Evolutionary conservation across 2,888 invertebrate genomes (phyloP), one percentile per base, ranked within the genome.

Genomic region (Physocephala rufipes): DNA sequence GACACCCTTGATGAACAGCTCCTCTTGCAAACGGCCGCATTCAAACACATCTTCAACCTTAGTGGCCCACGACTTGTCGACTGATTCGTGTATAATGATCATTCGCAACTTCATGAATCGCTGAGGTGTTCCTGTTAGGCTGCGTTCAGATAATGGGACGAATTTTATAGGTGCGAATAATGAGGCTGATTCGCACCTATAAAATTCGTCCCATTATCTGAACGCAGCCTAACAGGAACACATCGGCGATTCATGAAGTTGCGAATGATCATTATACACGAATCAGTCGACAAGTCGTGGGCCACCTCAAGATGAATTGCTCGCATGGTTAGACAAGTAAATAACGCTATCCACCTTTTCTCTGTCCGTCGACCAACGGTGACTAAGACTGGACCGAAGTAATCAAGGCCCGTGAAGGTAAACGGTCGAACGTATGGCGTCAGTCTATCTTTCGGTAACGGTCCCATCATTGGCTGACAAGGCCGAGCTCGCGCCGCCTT

Each of bases 401-500:
- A 70, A 26, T 74, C 74, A 0, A 71, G 55, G 1, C 72, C 71
- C 2, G 68, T 68, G 36, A 72, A 74, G 19, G 51, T 62, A 51
- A 69, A 69, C 15, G 69, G 62, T 26, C 62, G 47, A 28, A 69
- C 61, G 36, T 72, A 51, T 24, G 72, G 68, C 30, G 67, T 68
- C 3, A 72, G 43, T 7, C 71, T 53, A 65, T 72, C 72, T 2
- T 58, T 13, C 19, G 3, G 70, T 69, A 24, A 69, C 36, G 21
- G 68, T 51, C 72, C 73, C 77, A 78, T 77, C 15, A 74, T 12
- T 5, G 78, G 77, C 0, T 45, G n/a, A 71, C 73, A 26, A 73
- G 2, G 73, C 43, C 1, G 71, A 7, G 53, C 70, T 28, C 36
- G 51, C 19, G n/a, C 21, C 15, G 67, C 67, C 63, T 59, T 72